Evolutionary conservation across 2,888 invertebrate genomes (phyloP).

Genomic region (Exephanes ischioxanthus): DNA sequence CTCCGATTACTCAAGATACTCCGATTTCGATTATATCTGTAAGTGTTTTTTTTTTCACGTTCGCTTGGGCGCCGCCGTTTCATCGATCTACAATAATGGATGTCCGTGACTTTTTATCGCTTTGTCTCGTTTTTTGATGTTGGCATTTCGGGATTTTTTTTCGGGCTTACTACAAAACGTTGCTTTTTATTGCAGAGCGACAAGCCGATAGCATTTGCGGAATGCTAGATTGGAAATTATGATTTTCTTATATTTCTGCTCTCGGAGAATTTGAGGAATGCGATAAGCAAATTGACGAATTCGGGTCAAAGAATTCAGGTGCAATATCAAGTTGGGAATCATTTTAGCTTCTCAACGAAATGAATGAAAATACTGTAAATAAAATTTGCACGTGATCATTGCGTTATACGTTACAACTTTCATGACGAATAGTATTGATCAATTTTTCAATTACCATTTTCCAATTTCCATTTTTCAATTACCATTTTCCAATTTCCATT

Average conservation of each 20-base stretch:
- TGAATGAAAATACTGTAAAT: not conserved
- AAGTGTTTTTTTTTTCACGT: not conserved
- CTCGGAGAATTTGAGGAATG: not conserved
- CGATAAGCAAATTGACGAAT: not conserved
- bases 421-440: not conserved
- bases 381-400: not conserved
- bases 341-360: not conserved
- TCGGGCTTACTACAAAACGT: not conserved
- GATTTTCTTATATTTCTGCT: not conserved
- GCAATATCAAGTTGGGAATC: not conserved
- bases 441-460: not conserved
- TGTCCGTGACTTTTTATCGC: not conserved
- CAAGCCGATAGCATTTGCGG: constrained; percentile 6
- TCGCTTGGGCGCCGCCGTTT: not conserved
- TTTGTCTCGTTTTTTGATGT: not conserved
- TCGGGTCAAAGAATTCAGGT: not conserved
- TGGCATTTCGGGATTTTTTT: constrained; percentile 9
- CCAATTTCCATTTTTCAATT: too few species aligned
- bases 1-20: constrained; percentile 35
- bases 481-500: too few species aligned
- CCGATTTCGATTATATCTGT: constrained; percentile 16
- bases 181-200: constrained; percentile 10
- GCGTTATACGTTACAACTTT: not conserved
- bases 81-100: constrained; percentile 26
- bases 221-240: constrained; percentile 18